Base-by-base conservation (phyloP, 2,888 invertebrate genomes). In the Timandra comae region DNA sequence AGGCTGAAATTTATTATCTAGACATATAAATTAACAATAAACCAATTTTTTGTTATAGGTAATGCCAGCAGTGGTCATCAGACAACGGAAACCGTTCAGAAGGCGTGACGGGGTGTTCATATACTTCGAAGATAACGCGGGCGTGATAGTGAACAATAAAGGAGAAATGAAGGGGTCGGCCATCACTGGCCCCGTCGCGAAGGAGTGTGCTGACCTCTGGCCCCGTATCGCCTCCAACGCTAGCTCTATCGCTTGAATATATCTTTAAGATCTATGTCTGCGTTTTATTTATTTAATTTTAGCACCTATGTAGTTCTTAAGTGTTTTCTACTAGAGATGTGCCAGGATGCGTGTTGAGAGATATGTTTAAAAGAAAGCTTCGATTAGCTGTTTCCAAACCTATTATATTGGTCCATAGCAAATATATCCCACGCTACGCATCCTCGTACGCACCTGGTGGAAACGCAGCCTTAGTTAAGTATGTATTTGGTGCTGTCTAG, bases 111-210 rank as follows among this genome's bases (percentile, higher is more conserved):
- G 99, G 24, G 93, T 96, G 42, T 98, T 99, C 76, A 96, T 99
- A 87, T 99, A 99, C 85, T 99, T 99, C 80, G 99, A 99, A 79
- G 99, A 99, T 80, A 99, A 99, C 84, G 99, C 99, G 12, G 99
- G 99, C 33, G 99, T 99, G 29, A 99, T 99, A 78, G 99, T 99
- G 33, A 99, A 99, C 82, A 98, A 98, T 80, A 99, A 99, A 85
- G 99, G 99, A 43, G 99, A 99, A 89, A 99, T 99, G 99, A 99
- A 99, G 86, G 99, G 97, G 40, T 99, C 99, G 9, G 99, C 99
- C 43, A 99, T 99, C 72, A 99, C 99, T 29, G 99, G 99, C 51
- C 99, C 99, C 33, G 99, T 99, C 16, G 98, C 99, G 13, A 99
- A 99, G 86, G 99, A 99, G 87, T 99, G 99, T 86, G 99, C 99